These are phyloP conservation scores for Proisotoma minuta DNA, from an alignment of 2,888 invertebrate species.

Conservation along the genomic window DNA sequence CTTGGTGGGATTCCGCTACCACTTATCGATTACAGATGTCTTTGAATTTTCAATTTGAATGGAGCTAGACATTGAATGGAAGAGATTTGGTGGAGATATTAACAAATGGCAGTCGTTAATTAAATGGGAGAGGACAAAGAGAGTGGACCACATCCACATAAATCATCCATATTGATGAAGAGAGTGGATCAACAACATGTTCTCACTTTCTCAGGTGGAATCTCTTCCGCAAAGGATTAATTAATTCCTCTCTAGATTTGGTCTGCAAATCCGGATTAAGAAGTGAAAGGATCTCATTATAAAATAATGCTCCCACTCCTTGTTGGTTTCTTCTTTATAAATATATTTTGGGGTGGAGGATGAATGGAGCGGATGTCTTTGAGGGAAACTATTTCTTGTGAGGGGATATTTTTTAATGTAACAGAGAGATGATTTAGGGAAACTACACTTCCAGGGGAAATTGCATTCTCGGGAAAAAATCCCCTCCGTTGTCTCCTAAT, in stretches of 20 bases:
- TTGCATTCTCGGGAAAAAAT: constrained; percentile 10
- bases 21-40: too few relatives aligned
- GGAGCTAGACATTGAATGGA: too few relatives aligned
- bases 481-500: constrained; percentile 2
- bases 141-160: not conserved
- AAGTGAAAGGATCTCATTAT: not conserved
- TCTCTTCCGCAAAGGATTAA: constrained; percentile 1
- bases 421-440: constrained; percentile 8
- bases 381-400: constrained; percentile 2
- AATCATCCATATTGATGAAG: constrained; percentile 2
- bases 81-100: constrained; percentile 4
- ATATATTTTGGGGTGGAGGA: not conserved
- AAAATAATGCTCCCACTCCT: not conserved
- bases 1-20: too few relatives aligned
- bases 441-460: constrained; percentile 7
- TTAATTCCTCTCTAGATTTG: constrained; percentile 2
- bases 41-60: too few relatives aligned
- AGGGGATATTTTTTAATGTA: constrained; percentile 5
- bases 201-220: not conserved
- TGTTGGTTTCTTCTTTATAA: not conserved
- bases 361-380: constrained; percentile 1
- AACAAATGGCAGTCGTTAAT: constrained; percentile 4
- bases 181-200: not conserved
- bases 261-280: constrained; percentile 3
- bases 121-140: not conserved